Evolutionary conservation across 2,888 invertebrate species (phyloP), one percentile per base, ranked within the genome.

Genomic region (Gasteruption jaculator): DNA sequence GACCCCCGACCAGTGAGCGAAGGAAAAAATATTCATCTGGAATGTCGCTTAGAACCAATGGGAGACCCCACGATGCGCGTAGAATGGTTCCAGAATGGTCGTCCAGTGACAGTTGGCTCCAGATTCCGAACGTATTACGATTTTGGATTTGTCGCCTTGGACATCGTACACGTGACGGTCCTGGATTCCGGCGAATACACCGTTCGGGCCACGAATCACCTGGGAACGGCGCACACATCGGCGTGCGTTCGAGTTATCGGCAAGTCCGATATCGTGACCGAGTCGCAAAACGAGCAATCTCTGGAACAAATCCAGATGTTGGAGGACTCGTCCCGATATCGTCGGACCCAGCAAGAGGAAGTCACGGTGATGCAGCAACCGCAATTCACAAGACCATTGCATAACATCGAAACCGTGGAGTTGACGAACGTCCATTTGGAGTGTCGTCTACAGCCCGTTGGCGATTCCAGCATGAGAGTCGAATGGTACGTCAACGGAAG

Each of bases 401-500:
- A 91, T 65, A 92, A 91, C 60, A 83, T 91, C 54, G 91, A 92
- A 71, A 91, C 89, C 0, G 78, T 91, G 40, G 93, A 93, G 73
- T 85, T 91, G 30, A 90, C 90, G 1, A 92, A 93, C 63, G 87
- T 93, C 8, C 93, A 93, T 65, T 78, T 94, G 67, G 93, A 94
- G 73, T 91, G 91, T 63, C 82, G 92, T 45, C 75, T 93, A 43
- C 90, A 91, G 65, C 92, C 92, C 2, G 87, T 92, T 32, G 91
- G 91, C 15, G 92, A 93, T 70, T 81, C 87, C n/a, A 82, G 85
- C 5, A 91, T 93, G 91, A 83, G 81, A 66, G 87, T 94, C 38
- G 94, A 92, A 52, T 99, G 99, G 99, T 90, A 91, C 68, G 91
- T 91, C 44, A 94, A 99, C 68, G 96, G 94, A 14, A 79, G 84